These are phyloP conservation scores for Caloenas nicobarica DNA, from an alignment of 2,113 vertebrate genomes.

Conservation along the genomic window DNA sequence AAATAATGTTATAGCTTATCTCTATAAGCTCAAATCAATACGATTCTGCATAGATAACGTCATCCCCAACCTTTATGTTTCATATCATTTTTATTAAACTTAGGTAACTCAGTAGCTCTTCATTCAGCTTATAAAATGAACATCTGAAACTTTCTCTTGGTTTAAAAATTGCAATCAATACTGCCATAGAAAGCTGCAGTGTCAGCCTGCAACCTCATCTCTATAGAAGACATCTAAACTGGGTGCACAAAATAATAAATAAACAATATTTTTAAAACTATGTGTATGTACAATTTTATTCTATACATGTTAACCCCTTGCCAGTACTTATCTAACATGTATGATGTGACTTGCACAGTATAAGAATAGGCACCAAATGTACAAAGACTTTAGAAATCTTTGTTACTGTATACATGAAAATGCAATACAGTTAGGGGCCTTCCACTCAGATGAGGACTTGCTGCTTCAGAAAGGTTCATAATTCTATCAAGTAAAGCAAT, in stretches of 20 bases:
- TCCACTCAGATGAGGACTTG: not conserved
- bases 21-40: conserved; percentile 56
- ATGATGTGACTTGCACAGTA: not conserved
- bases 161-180: not conserved
- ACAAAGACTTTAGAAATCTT: not conserved
- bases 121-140: conserved; percentile 4
- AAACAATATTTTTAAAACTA: not conserved
- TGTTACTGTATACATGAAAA: not conserved
- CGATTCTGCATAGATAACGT: not conserved
- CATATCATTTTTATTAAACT: conserved; percentile 50
- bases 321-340: not conserved
- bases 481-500: not conserved
- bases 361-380: not conserved
- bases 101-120: conserved; percentile 2
- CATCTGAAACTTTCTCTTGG: not conserved
- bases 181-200: not conserved
- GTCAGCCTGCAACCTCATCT: not conserved
- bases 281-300: not conserved
- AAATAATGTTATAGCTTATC: conserved; percentile 33
- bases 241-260: not conserved
- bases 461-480: not conserved
- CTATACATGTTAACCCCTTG: fast-evolving
- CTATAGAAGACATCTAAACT: not conserved
- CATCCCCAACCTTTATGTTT: conserved; percentile 28
- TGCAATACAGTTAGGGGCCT: not conserved